Conservation (phyloP, 1,140 invertebrate genomes). For the Lamellibrachia luymesi region DNA sequence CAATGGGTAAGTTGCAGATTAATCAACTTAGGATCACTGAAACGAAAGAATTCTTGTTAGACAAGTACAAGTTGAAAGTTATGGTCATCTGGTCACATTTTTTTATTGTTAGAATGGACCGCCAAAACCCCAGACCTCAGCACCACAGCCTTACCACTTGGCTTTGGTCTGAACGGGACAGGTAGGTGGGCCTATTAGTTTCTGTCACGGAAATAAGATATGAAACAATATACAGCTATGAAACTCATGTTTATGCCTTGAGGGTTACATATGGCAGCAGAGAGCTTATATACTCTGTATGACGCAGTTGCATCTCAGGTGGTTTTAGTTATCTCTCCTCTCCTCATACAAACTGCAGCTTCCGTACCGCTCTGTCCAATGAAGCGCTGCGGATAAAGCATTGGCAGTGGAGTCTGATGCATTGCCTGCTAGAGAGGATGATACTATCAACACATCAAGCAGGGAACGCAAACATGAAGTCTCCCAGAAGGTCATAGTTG, state of each 20-base stretch:
- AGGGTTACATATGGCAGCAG: not conserved
- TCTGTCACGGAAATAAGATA: not conserved
- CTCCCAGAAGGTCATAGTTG: not conserved
- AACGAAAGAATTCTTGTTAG: too few species aligned
- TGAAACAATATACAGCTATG: not conserved
- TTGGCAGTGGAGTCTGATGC: not conserved
- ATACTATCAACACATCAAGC: not conserved
- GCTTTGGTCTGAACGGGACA: not conserved
- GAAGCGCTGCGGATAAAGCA: not conserved
- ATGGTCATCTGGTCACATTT: not conserved
- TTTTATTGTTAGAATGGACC: not conserved
- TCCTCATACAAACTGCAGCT: not conserved
- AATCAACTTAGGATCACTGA: too few species aligned
- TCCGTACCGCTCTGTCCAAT: not conserved
- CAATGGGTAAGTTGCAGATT: too few species aligned
- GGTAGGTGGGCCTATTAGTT: not conserved
- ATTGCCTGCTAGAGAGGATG: not conserved
- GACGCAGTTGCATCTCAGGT: not conserved
- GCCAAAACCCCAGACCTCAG: not conserved
- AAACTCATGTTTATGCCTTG: not conserved
- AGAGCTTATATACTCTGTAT: not conserved
- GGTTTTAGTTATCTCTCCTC: constrained; percentile 4
- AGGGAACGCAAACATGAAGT: not conserved
- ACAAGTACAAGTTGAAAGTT: too few species aligned
- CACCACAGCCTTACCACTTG: not conserved